phyloP scores from a whole-genome alignment of 2,888 invertebrate species.

The Xylota segnis region DNA sequence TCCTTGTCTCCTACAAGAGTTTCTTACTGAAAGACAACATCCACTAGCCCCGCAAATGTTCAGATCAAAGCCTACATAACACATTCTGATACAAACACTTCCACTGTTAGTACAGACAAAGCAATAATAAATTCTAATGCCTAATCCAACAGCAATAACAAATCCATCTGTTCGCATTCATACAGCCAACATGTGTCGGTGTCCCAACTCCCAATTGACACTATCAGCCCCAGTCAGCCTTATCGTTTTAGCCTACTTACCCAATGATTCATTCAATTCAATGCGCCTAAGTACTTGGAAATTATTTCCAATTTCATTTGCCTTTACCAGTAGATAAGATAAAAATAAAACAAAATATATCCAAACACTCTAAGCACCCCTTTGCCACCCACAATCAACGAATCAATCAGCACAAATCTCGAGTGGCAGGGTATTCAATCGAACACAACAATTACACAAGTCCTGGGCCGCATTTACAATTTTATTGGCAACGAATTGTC shows the following conservation, averaged over 20 bases:
- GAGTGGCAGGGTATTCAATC: conserved; percentile 61
- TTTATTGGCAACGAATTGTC: conserved; percentile 65
- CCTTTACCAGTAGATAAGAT: conserved; percentile 38
- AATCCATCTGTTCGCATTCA: conserved; percentile 36
- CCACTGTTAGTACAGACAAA: no score
- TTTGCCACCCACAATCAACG: conserved; percentile 4
- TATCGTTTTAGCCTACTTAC: conserved; percentile 41
- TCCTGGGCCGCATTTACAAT: conserved; percentile 66
- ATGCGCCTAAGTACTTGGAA: conserved; percentile 32
- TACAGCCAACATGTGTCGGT: conserved; percentile 50
- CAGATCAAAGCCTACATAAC: no score
- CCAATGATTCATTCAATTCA: conserved; percentile 52
- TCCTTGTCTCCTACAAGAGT: no score
- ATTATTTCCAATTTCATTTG: conserved; percentile 60
- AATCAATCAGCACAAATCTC: conserved; percentile 61
- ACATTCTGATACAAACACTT: background rate
- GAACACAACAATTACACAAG: conserved; percentile 69
- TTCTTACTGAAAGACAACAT: no score
- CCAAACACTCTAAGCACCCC: background rate
- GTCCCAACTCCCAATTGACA: conserved; percentile 19
- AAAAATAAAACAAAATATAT: background rate
- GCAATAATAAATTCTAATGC: conserved; percentile 1
- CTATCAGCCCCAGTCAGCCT: background rate
- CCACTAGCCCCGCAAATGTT: no score
- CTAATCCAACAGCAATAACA: background rate